A percentile compares a stretch with the other conserved stretches of the same genome.
These are phyloP conservation scores for Xestia xanthographa DNA, from an alignment of 2,888 invertebrate species.

Conservation along the genomic window DNA sequence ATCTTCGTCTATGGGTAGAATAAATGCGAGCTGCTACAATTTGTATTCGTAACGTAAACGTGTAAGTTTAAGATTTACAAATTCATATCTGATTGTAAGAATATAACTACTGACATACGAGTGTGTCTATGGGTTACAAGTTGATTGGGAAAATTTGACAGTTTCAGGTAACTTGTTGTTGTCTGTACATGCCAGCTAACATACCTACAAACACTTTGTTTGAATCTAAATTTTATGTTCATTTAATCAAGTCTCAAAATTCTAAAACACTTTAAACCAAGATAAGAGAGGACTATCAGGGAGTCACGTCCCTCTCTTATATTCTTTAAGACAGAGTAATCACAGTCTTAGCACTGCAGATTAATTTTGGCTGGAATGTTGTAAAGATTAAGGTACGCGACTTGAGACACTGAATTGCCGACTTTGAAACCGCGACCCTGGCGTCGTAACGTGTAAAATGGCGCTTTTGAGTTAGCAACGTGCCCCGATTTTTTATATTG, in stretches of 20 bases:
- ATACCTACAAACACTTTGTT: neutral
- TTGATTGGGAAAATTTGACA: too few species aligned
- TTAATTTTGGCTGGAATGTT: constrained; percentile 75
- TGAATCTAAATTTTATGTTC: constrained; percentile 2
- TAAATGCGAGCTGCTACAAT: neutral
- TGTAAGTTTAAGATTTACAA: neutral
- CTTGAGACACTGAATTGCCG: constrained; percentile 36
- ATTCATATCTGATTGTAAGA: neutral
- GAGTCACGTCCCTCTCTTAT: constrained; percentile 52
- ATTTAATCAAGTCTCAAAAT: constrained; percentile 30
- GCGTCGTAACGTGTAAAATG: constrained; percentile 34
- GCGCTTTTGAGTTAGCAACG: constrained; percentile 23
- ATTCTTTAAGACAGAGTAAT: constrained; percentile 53
- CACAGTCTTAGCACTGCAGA: constrained; percentile 66
- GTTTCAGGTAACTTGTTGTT: too few species aligned
- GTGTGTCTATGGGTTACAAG: too few species aligned
- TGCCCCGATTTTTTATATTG: constrained; percentile 20
- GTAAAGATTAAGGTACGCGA: constrained; percentile 70
- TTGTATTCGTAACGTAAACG: neutral
- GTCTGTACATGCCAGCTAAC: too few species aligned
- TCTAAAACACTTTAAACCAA: constrained; percentile 6
- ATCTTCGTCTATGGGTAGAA: neutral
- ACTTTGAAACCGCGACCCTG: constrained; percentile 51
- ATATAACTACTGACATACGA: neutral
- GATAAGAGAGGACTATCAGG: constrained; percentile 24